Evolutionary conservation across 2,888 invertebrate species (phyloP).

Genomic region (Megamerina dolium): DNA sequence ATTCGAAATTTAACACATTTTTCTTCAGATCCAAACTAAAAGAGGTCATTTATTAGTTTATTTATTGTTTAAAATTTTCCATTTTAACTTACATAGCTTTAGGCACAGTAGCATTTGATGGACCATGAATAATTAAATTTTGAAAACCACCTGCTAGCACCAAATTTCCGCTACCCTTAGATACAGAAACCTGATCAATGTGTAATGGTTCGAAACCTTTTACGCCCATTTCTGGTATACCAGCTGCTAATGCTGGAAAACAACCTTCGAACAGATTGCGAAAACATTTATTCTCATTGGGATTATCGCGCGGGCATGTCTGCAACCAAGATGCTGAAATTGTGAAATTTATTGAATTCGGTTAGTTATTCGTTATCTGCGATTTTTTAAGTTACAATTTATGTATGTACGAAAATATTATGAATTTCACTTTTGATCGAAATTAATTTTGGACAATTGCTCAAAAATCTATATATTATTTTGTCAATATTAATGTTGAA

Average conservation of each 20-base stretch:
- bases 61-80: not conserved
- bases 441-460: no score
- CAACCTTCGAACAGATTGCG: slow-evolving; percentile 52
- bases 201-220: slow-evolving; percentile 55
- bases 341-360: not conserved
- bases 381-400: no score
- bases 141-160: slow-evolving; percentile 55
- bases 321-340: slow-evolving; percentile 54
- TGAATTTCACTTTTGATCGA: no score
- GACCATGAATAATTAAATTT: slow-evolving; percentile 53
- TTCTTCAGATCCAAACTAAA: slow-evolving; percentile 52
- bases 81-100: slow-evolving; percentile 35
- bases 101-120: slow-evolving; percentile 54
- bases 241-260: slow-evolving; percentile 55
- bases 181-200: slow-evolving; percentile 53
- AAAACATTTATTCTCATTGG: slow-evolving; percentile 53
- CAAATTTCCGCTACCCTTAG: slow-evolving; percentile 54
- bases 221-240: slow-evolving; percentile 57
- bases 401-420: no score
- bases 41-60: slow-evolving; percentile 1
- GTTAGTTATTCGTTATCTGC: no score
- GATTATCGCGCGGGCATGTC: slow-evolving; percentile 52
- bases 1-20: slow-evolving; percentile 53
- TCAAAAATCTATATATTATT: no score
- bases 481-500: no score